phyloP scores from a whole-genome alignment of 2,797 vertebrate genomes.

The Hydrophis major region DNA sequence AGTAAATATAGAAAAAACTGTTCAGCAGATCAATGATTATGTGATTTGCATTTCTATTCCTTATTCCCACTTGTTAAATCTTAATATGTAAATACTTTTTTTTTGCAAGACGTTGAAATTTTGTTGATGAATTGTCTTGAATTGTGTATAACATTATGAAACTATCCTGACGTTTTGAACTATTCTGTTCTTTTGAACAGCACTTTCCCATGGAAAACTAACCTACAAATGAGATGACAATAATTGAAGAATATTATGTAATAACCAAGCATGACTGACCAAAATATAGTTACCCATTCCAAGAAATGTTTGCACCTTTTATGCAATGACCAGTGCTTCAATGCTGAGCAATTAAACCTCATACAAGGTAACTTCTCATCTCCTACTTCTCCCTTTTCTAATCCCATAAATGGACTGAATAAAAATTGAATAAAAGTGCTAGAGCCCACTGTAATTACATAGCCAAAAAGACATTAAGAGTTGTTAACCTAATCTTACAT shows the following conservation, averaged over 20 bases:
- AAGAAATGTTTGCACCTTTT: background rate
- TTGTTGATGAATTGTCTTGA: background rate
- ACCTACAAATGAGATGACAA: background rate
- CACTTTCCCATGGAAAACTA: background rate
- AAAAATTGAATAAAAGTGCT: background rate
- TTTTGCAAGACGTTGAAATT: background rate
- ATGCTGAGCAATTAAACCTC: background rate
- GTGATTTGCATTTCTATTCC: background rate
- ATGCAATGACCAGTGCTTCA: background rate
- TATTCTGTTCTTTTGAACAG: too few species aligned
- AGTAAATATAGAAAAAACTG: background rate
- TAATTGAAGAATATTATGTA: background rate
- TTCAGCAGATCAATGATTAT: background rate
- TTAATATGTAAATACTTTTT: background rate
- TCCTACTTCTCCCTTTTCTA: background rate
- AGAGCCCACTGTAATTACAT: too few species aligned
- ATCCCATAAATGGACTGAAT: background rate
- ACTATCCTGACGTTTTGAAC: background rate
- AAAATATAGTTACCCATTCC: background rate
- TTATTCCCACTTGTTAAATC: background rate
- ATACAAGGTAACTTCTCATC: background rate
- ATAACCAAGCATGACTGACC: background rate
- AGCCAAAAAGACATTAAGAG: too few species aligned
- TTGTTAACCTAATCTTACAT: too few species aligned
- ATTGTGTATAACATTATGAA: background rate